Evolutionary conservation across 2,888 invertebrate species (phyloP).

Genomic region (Euplagia quadripunctaria): DNA sequence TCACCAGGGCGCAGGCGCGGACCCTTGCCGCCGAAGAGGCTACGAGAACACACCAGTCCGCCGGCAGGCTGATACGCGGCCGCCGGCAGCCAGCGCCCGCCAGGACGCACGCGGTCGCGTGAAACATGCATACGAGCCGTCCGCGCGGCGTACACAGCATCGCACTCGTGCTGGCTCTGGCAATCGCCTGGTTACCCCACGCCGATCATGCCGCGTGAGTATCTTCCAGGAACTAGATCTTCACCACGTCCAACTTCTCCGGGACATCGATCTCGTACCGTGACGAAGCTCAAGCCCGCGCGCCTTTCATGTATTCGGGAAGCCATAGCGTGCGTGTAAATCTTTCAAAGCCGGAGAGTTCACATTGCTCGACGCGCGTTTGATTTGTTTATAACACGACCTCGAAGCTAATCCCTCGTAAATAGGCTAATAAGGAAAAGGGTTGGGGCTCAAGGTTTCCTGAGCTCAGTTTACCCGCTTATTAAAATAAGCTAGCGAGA

Average conservation of each 20-base stretch:
- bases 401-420: conserved; percentile 47
- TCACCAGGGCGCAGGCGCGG: conserved; percentile 74
- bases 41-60: conserved; percentile 70
- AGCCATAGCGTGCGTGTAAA: conserved; percentile 70
- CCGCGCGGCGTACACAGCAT: conserved; percentile 77
- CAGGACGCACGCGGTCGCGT: conserved; percentile 66
- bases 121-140: conserved; percentile 76
- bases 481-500: conserved; percentile 35
- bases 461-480: conserved; percentile 26
- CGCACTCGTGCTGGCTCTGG: conserved; percentile 76
- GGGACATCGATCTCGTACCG: conserved; percentile 44
- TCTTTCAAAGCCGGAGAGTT: conserved; percentile 59
- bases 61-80: conserved; percentile 78
- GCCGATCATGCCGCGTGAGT: conserved; percentile 81
- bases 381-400: conserved; percentile 59
- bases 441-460: conserved; percentile 37
- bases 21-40: conserved; percentile 60
- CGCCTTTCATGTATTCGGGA: conserved; percentile 55
- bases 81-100: conserved; percentile 77
- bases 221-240: conserved; percentile 39
- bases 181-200: conserved; percentile 75
- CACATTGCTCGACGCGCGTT: conserved; percentile 53
- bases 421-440: conserved; percentile 51
- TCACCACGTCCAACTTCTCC: conserved; percentile 24
- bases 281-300: conserved; percentile 38